These are phyloP conservation scores for Drosophila grimshawi DNA, from an alignment of 1,140 invertebrate genomes.

Conservation along the genomic window DNA sequence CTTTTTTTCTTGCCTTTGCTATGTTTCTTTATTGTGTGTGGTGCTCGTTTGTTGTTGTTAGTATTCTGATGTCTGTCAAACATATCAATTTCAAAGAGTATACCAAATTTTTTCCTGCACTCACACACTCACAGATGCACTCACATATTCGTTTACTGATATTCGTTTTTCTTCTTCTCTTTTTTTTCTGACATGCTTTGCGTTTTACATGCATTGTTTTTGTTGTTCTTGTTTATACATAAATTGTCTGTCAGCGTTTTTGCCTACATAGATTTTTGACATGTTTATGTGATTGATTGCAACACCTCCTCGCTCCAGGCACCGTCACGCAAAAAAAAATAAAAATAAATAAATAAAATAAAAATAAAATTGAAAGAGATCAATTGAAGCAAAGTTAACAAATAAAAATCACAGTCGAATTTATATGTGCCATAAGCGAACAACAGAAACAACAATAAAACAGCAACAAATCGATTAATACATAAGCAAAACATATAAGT, in stretches of 20 bases:
- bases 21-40: constrained; percentile 16
- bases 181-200: constrained; percentile 1
- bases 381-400: constrained; percentile 49
- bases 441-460: constrained; percentile 37
- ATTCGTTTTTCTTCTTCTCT: constrained; percentile 19
- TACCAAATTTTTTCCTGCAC: constrained; percentile 8
- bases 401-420: constrained; percentile 76
- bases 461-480: constrained; percentile 66
- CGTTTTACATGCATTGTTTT: background rate
- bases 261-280: constrained; percentile 68
- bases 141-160: constrained; percentile 9
- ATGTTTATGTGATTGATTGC: constrained; percentile 76
- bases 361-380: background rate
- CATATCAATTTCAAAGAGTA: constrained; percentile 76
- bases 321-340: too few species aligned
- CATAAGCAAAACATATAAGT: constrained; percentile 40
- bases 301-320: constrained; percentile 21
- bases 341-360: too few species aligned
- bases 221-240: constrained; percentile 57
- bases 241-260: constrained; percentile 69
- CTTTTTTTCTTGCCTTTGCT: too few species aligned
- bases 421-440: constrained; percentile 63
- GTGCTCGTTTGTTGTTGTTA: constrained; percentile 16
- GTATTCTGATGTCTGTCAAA: constrained; percentile 66
- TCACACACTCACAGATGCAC: background rate